Evolutionary conservation across 1,140 invertebrate species (phyloP), one percentile per base, ranked within the genome.

Genomic region (Drosophila funebris): DNA sequence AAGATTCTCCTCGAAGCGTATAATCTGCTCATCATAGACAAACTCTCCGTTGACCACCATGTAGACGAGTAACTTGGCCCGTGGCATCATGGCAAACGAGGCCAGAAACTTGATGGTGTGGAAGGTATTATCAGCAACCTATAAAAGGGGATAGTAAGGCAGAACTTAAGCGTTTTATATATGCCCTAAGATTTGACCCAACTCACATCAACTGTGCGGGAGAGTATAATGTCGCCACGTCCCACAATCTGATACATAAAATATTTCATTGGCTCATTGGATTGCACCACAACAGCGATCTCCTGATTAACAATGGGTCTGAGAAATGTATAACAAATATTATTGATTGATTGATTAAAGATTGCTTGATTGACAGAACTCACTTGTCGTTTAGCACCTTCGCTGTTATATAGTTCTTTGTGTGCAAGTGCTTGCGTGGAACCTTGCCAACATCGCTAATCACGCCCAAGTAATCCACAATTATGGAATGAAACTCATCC

Each of bases 171-270:
- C 6, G 0, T 6, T n/a, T 13, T 24, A 18, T 0, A 16, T 16
- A 46, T 13, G 14, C 1, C 13, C 6, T 6, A 44, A 4, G 8
- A 9, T n/a, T 5, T 1, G 0, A 22, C 4, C 9, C 0, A 18
- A 78, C 82, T 90, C 66, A 95, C 93, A 90, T 94, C 93, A 2
- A 97, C 92, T 11, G 95, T 94, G 61, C 95, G 94, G 0, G 95
- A 94, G 9, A 95, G 90, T 1, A 98, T 92, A 20, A 99, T 95
- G 90, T 97, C 96, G 1, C 97, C 97, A 29, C 97, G 94, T 11
- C 97, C 97, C 60, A 99, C 93, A 36, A 99, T 94, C 85, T 97
- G 94, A 85, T 97, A 97, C 77, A 94, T 95, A 14, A 97, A 93
- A 71, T 96, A 94, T 64, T 95, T 94, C 91, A 99, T 92, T 1